Evolutionary conservation across 1,140 invertebrate genomes (phyloP), one percentile per base, ranked within the genome.

Genomic region (Diachasmimorpha longicaudata): DNA sequence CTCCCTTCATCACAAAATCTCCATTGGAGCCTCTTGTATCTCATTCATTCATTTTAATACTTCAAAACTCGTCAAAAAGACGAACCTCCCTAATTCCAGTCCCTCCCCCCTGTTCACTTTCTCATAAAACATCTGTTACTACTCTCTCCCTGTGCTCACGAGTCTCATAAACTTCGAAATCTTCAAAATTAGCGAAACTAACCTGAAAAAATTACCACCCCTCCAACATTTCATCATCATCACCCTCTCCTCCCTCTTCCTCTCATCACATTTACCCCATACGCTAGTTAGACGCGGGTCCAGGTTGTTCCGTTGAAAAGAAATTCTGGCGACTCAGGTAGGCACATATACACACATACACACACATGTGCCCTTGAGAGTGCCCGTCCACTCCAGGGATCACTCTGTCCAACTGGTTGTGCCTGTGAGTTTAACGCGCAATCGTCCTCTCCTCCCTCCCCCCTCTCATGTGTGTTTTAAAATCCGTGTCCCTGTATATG

Each of bases 281-380:
- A 85, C 84, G 84, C 83, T 85, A 83, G 83, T 86, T 85, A 81
- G 82, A 82, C 80, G n/a, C 79, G 78, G 82, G 39, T 42, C 39
- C 13, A 31, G 39, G 39, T 9, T 9, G 39, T 42, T 13, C 13
- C 39, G 13, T 42, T 11, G 13, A 42, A 42, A 42, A 42, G 13
- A 42, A 42, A 42, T 42, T 10, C 39, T 13, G 39, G 13, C 9
- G 39, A 42, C 73, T 58, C 78, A 79, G 78, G 78, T 77, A 77
- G 78, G 67, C 75, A 79, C 76, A n/a, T n/a, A n/a, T n/a, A n/a
- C n/a, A n/a, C n/a, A n/a, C n/a, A n/a, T n/a, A n/a, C n/a, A 48
- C 76, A 75, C 70, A 79, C 75, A 76, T 70, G 55, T 68, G 66
- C 66, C 66, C 66, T 68, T 68, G 66, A 68, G n/a, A 42, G 39